phyloP scores from a whole-genome alignment of 37 sponge, comb jelly and placozoan genomes.

The Amphimedon queenslandica region DNA sequence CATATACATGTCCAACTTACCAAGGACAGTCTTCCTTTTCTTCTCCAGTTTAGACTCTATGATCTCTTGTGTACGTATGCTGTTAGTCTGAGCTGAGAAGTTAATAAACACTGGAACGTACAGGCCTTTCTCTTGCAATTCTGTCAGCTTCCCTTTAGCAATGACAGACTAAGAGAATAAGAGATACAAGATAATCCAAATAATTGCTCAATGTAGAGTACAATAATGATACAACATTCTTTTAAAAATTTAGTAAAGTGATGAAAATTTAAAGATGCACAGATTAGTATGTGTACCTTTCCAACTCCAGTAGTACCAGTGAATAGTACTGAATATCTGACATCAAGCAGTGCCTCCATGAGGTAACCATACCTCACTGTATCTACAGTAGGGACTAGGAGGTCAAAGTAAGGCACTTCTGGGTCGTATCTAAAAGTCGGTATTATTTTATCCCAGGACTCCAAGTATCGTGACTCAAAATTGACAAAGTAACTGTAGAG shows the following conservation, averaged over 20 bases:
- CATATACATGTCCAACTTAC: conserved; percentile 36
- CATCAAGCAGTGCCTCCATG: conserved; percentile 78
- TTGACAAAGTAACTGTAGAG: conserved; percentile 92
- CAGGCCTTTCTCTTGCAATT: conserved; percentile 59
- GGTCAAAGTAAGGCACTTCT: conserved; percentile 91
- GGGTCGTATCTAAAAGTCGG: conserved; percentile 78
- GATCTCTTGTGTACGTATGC: conserved; percentile 91
- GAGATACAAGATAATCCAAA: background rate
- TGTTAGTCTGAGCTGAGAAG: conserved; percentile 99
- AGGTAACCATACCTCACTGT: conserved; percentile 93
- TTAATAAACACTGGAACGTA: conserved; percentile 80
- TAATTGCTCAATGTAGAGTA: background rate
- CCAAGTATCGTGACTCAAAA: conserved; percentile 68
- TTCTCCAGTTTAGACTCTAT: conserved; percentile 98
- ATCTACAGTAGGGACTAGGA: conserved; percentile 96
- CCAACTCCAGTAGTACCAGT: conserved; percentile 99
- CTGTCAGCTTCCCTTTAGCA: conserved; percentile 75
- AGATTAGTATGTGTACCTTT: conserved; percentile 83
- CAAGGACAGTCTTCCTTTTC: conserved; percentile 93
- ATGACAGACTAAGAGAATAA: conserved; percentile 84
- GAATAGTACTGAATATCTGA: conserved; percentile 84
- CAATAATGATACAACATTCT: conserved; percentile 2
- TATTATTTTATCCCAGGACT: conserved; percentile 90
- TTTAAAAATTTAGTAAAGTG: background rate
- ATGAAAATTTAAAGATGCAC: background rate